phyloP scores from a whole-genome alignment of 2,888 invertebrate species.

The Leucoptera coffeella region DNA sequence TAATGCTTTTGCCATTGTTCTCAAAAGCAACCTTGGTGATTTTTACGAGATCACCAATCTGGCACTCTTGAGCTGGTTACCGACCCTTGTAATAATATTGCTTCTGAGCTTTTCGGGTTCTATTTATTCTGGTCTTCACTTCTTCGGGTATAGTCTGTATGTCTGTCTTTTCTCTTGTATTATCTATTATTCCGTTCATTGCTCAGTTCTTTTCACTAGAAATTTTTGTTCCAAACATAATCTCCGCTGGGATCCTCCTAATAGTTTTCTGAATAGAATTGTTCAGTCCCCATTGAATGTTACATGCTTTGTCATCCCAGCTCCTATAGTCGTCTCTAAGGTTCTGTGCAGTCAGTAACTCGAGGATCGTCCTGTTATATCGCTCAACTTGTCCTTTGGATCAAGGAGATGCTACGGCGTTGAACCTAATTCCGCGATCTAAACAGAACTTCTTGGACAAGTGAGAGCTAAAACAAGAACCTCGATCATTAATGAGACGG shows the following conservation, averaged over 20 bases:
- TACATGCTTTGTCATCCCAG: too few species aligned
- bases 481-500: constrained; percentile 18
- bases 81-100: constrained; percentile 1
- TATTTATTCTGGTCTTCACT: constrained; percentile 2
- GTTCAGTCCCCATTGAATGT: constrained; percentile 11
- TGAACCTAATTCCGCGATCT: constrained; percentile 9
- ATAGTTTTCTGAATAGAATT: constrained; percentile 11
- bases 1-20: constrained; percentile 5
- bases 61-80: constrained; percentile 2
- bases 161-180: constrained; percentile 7
- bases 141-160: not conserved
- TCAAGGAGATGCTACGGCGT: constrained; percentile 9
- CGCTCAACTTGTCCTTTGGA: constrained; percentile 12
- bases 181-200: constrained; percentile 7
- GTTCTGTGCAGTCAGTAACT: too few species aligned
- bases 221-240: constrained; percentile 11
- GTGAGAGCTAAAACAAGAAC: constrained; percentile 16
- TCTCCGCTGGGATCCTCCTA: constrained; percentile 8
- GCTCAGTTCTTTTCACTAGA: constrained; percentile 11
- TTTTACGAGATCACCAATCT: constrained; percentile 4
- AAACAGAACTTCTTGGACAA: constrained; percentile 14
- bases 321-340: too few species aligned
- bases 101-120: constrained; percentile 4
- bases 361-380: too few species aligned
- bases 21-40: constrained; percentile 4